Percentiles rank a stretch among this genome's conserved stretches.
phyloP scores from a whole-genome alignment of 2,888 invertebrate species.

The Diaperis boleti region DNA sequence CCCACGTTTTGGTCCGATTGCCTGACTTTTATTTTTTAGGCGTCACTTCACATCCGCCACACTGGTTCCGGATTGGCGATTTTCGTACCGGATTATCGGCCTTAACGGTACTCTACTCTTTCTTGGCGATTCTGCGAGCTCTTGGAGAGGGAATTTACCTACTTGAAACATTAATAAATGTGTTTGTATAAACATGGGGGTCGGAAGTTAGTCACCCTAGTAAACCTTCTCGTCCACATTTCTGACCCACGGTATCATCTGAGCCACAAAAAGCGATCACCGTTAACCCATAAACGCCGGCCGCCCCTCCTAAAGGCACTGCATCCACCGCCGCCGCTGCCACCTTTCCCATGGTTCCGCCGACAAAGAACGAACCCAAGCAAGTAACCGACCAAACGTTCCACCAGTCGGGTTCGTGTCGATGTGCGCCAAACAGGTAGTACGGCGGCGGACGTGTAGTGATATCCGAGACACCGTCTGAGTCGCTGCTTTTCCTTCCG shows the following conservation, averaged over 20 bases:
- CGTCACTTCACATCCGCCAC: conserved; percentile 9
- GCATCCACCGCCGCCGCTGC: conserved; percentile 16
- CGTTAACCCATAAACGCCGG: conserved; percentile 1
- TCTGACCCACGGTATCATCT: no score
- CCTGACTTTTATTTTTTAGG: conserved; percentile 10
- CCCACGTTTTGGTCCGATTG: conserved; percentile 14
- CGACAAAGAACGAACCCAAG: conserved; percentile 24
- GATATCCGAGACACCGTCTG: conserved; percentile 33
- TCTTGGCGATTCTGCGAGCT: no score
- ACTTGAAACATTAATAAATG: no score
- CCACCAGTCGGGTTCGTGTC: conserved; percentile 53
- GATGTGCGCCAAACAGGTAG: conserved; percentile 57
- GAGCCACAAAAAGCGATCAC: not conserved
- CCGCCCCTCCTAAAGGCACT: no score
- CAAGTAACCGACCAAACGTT: conserved; percentile 7
- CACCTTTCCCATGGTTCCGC: conserved; percentile 20
- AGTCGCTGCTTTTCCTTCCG: conserved; percentile 1
- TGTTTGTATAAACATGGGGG: no score
- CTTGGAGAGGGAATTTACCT: no score
- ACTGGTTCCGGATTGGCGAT: conserved; percentile 15
- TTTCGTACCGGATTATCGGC: not conserved
- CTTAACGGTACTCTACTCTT: no score
- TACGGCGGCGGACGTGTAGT: conserved; percentile 42
- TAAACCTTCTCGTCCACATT: no score
- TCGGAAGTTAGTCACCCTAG: no score